Evolutionary conservation across 2,888 invertebrate species (phyloP).

Genomic region (Marasmarcha lunaedactyla): DNA sequence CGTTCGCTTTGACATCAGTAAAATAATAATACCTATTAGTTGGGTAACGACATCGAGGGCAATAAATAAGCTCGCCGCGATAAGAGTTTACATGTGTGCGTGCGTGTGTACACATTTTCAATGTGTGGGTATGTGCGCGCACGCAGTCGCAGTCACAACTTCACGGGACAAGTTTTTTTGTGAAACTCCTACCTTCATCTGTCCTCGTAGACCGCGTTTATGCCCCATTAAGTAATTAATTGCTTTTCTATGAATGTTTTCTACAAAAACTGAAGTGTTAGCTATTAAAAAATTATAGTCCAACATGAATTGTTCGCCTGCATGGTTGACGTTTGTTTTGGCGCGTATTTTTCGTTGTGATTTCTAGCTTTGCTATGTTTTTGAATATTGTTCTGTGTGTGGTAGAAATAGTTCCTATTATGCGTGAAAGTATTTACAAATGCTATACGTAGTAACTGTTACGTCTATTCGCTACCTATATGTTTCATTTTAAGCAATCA

Average conservation of each 20-base stretch:
- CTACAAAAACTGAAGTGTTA: not conserved
- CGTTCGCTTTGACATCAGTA: not conserved
- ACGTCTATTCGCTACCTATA: too few species aligned
- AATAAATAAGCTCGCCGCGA: conserved; percentile 4
- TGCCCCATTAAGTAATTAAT: conserved; percentile 37
- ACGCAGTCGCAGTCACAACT: not conserved
- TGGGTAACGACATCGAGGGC: not conserved
- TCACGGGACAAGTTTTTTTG: conserved; percentile 15
- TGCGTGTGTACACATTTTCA: conserved; percentile 15
- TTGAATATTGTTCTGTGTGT: too few species aligned
- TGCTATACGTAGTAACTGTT: too few species aligned
- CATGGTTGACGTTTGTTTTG: not conserved
- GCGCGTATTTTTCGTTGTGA: too few species aligned
- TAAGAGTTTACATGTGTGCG: conserved; percentile 9
- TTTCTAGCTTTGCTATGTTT: too few species aligned
- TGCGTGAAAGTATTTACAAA: too few species aligned
- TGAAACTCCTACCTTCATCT: conserved; percentile 40
- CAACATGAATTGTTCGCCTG: not conserved
- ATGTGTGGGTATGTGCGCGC: conserved; percentile 12
- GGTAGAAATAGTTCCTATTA: too few species aligned
- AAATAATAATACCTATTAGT: conserved; percentile 1
- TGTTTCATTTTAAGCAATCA: too few species aligned
- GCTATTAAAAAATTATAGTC: not conserved
- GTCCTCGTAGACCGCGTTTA: conserved; percentile 29
- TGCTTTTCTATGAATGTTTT: conserved; percentile 27